Conservation (phyloP, 2,113 vertebrate species). For the Myanophis thanlyinensis region DNA sequence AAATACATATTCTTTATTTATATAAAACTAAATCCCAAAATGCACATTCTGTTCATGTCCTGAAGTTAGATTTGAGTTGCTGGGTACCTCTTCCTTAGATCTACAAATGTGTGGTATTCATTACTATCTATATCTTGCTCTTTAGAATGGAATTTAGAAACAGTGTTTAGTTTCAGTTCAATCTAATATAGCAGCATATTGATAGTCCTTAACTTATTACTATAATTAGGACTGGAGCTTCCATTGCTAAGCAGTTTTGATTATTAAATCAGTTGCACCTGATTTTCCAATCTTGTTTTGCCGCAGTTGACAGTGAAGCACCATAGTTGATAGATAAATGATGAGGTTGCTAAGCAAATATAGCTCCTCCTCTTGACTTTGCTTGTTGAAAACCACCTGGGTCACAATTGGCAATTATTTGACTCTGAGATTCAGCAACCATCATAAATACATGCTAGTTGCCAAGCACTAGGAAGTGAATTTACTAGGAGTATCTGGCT, state of each 20-base stretch:
- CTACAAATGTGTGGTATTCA: background rate
- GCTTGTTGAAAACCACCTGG: background rate
- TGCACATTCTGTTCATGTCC: background rate
- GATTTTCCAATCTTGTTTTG: background rate
- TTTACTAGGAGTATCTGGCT: background rate
- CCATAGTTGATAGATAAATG: background rate
- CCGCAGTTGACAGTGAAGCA: background rate
- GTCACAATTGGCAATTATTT: background rate
- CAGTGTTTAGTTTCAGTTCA: background rate
- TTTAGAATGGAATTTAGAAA: background rate
- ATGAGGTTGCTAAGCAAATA: background rate
- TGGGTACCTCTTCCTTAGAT: background rate
- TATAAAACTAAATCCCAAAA: background rate
- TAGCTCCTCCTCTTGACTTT: background rate
- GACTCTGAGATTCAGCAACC: background rate
- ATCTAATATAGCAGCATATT: background rate
- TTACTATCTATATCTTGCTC: background rate
- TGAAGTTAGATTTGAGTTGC: background rate
- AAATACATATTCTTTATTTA: background rate
- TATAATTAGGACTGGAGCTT: background rate
- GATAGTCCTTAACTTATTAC: background rate
- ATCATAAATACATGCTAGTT: background rate
- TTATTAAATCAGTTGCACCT: background rate
- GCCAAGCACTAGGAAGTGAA: background rate
- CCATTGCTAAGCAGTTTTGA: background rate